phyloP scores from a whole-genome alignment of 2,797 vertebrate genomes.

The Acipenser ruthenus region DNA sequence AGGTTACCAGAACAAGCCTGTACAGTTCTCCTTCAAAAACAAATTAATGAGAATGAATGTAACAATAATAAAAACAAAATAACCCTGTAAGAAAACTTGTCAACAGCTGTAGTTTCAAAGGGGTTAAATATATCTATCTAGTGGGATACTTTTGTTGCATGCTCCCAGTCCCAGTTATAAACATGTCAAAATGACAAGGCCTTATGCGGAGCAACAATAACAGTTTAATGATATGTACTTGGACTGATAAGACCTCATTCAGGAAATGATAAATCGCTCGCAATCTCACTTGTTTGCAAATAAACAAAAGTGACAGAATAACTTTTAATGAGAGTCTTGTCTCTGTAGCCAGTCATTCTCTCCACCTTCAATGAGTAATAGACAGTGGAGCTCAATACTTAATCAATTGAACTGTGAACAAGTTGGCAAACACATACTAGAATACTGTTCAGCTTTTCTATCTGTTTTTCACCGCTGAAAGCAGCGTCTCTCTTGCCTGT shows the following conservation, averaged over 20 bases:
- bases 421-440: conserved; percentile 46
- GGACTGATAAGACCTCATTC: conserved; percentile 58
- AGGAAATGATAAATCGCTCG: conserved; percentile 65
- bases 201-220: conserved; percentile 22
- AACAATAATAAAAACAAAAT: too few relatives aligned
- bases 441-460: conserved; percentile 37
- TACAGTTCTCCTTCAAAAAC: too few relatives aligned
- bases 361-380: conserved; percentile 64
- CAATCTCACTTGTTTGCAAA: conserved; percentile 66
- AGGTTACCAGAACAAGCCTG: too few relatives aligned
- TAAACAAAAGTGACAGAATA: conserved; percentile 70
- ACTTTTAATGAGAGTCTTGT: conserved; percentile 72
- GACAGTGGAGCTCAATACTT: conserved; percentile 54
- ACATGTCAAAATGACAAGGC: conserved; percentile 20
- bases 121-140: background rate
- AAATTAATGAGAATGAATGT: too few relatives aligned
- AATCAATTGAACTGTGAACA: conserved; percentile 46
- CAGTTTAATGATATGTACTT: conserved; percentile 44
- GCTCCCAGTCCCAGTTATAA: conserved; percentile 15
- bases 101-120: conserved; percentile 5
- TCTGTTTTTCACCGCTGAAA: conserved; percentile 43
- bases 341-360: conserved; percentile 65
- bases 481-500: conserved; percentile 46
- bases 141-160: conserved; percentile 2
- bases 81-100: background rate